Base-by-base conservation (phyloP, 2,888 invertebrate genomes). In the Scaptodrosophila latifasciaeformis region DNA sequence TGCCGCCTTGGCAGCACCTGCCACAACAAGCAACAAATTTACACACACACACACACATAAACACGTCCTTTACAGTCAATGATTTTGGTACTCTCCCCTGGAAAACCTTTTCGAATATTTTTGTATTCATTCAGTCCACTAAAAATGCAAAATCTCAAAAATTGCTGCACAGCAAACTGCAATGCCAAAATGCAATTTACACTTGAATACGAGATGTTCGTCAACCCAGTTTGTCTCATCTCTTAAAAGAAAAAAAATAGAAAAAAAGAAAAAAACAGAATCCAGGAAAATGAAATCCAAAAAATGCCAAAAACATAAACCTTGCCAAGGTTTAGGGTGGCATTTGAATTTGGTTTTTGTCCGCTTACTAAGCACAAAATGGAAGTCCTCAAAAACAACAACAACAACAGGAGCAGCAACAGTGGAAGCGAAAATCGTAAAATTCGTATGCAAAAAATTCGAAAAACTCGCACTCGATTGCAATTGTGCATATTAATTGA, bases 401-500 rank as follows among this genome's bases (percentile, higher is more conserved):
- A 30, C 24, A 24, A 24, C 24, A 24, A 24, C 3, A 24, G 7
- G 7, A 5, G 24, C 24, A 24, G 7, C 24, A 7, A 24, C 3
- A 24, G 3, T 7, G 24, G 24, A 24, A 3, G 24, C n/a, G n/a
- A n/a, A 17, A 18, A 37, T 13, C 37, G 37, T 5, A 35, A 51
- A 53, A 69, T 65, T 65, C 54, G 65, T 47, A 68, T 76, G 53
- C 65, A 47, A 72, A 68, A 79, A 72, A 76, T 76, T 62, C 65
- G 54, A 71, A 68, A 60, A 60, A 65, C 60, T 68, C 53, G 59
- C 46, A 61, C 53, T 53, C 53, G 45, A 63, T 75, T 61, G 62
- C 71, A 67, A 78, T 70, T 81, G 63, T 77, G 71, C 81, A 76
- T 76, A 79, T 76, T 76, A 76, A 76, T 76, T 76, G 76, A 76